A percentile compares a stretch with the other conserved stretches of the same genome.
Evolutionary conservation across 2,797 vertebrate species (phyloP).

Genomic region (Vultur gryphus): DNA sequence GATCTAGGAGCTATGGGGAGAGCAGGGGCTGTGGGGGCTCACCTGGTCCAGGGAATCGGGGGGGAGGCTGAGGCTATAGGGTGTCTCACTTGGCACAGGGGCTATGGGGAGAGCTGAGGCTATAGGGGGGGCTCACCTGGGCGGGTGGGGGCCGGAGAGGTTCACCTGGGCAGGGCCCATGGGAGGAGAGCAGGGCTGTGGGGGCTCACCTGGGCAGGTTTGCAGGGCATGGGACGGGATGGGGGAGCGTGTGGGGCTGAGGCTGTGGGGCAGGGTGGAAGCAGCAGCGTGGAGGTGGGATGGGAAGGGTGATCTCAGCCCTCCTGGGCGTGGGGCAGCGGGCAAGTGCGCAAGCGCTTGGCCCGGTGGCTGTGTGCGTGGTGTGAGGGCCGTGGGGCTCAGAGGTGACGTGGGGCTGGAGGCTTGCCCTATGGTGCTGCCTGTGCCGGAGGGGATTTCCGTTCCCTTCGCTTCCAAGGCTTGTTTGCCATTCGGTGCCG

Average conservation of each 20-base stretch:
- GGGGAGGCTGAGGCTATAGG: background rate
- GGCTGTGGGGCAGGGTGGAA: too few relatives aligned
- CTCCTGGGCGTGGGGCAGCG: background rate
- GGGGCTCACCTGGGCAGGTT: background rate
- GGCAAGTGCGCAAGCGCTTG: background rate
- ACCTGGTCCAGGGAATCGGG: too few relatives aligned
- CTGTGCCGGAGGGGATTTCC: background rate
- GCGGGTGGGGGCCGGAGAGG: background rate
- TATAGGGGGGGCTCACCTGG: background rate
- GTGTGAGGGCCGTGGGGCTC: background rate
- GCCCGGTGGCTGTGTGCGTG: background rate
- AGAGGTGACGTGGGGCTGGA: background rate
- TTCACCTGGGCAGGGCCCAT: background rate
- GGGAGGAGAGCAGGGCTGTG: background rate
- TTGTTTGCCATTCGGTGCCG: rapidly evolving
- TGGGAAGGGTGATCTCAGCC: background rate
- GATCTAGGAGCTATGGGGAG: background rate
- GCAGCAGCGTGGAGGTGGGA: background rate
- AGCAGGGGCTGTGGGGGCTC: background rate
- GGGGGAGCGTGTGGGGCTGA: rapidly evolving
- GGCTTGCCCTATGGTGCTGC: background rate
- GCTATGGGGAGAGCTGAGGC: background rate
- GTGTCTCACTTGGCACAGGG: background rate
- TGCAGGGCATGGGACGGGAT: background rate
- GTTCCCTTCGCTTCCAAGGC: rapidly evolving